Evolutionary conservation across 2,888 invertebrate species (phyloP).

Genomic region (Drosophila birchii): DNA sequence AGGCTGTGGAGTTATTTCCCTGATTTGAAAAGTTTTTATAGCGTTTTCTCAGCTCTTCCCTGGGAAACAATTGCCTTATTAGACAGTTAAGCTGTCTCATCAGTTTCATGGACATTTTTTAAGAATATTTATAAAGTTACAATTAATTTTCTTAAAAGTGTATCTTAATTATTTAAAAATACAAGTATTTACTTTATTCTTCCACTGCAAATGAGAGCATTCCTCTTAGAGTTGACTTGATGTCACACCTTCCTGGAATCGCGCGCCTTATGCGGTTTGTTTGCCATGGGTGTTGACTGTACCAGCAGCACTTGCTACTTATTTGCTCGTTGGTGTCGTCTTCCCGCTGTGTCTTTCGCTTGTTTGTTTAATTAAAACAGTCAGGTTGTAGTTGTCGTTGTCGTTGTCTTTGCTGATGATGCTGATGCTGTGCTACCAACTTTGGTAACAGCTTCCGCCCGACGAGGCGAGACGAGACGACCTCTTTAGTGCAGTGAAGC

Average conservation of each 20-base stretch:
- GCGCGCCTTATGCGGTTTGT: constrained; percentile 27
- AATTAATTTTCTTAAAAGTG: not conserved
- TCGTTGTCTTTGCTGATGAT: constrained; percentile 24
- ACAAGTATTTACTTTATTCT: not conserved
- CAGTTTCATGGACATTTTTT: not conserved
- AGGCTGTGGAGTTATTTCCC: not conserved
- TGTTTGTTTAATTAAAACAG: constrained; percentile 78
- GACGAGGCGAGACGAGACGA: constrained; percentile 24
- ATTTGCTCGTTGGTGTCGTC: constrained; percentile 44
- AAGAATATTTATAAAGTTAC: not conserved
- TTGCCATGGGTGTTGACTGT: constrained; percentile 60
- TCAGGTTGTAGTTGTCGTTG: constrained; percentile 50
- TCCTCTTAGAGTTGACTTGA: not conserved
- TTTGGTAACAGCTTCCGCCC: constrained; percentile 79
- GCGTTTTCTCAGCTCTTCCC: not conserved
- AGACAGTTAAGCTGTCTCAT: no score
- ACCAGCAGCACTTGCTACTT: constrained; percentile 67
- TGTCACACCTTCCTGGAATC: constrained; percentile 35
- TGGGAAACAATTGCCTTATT: no score
- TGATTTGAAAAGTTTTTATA: constrained; percentile 2
- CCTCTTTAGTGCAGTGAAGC: constrained; percentile 73
- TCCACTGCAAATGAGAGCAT: constrained; percentile 9
- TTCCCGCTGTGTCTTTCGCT: constrained; percentile 39
- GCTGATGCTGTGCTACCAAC: constrained; percentile 60
- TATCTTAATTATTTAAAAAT: not conserved